A percentile compares a stretch with the other conserved stretches of the same genome.
Conservation (phyloP, 2,888 invertebrate genomes). For the Pachymerium ferrugineum region DNA sequence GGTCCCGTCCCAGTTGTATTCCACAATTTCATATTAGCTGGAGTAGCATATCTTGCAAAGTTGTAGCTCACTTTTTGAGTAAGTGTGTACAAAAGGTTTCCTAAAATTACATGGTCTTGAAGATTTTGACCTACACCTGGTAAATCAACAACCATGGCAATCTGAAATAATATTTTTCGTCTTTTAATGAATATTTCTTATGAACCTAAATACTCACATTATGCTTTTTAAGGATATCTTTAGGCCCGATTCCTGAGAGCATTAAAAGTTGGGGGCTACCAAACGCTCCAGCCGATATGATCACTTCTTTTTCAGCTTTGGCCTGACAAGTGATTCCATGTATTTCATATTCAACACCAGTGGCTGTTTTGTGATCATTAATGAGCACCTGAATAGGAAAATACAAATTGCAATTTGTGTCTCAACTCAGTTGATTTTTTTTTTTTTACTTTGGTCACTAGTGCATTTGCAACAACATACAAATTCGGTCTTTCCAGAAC, state of each 20-base stretch:
- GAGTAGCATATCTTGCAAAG: background rate
- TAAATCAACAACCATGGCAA: background rate
- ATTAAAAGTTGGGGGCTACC: background rate
- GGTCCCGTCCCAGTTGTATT: background rate
- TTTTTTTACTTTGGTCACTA: background rate
- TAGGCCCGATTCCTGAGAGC: slow-evolving; percentile 23
- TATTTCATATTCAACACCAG: background rate
- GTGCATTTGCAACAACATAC: background rate
- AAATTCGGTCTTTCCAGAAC: background rate
- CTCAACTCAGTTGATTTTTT: no score
- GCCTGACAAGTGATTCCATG: background rate
- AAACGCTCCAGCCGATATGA: background rate
- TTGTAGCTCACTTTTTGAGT: background rate
- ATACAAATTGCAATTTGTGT: background rate
- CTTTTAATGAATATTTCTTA: background rate
- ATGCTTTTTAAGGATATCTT: background rate
- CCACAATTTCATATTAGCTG: no score
- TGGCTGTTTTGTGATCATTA: background rate
- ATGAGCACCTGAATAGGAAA: background rate
- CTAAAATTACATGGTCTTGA: background rate
- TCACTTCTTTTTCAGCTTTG: slow-evolving; percentile 1
- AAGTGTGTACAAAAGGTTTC: background rate
- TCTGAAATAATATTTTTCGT: background rate
- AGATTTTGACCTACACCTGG: slow-evolving; percentile 10
- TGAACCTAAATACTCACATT: background rate